Conservation (phyloP, 2,888 invertebrate species). For the Terebella lapidaria region DNA sequence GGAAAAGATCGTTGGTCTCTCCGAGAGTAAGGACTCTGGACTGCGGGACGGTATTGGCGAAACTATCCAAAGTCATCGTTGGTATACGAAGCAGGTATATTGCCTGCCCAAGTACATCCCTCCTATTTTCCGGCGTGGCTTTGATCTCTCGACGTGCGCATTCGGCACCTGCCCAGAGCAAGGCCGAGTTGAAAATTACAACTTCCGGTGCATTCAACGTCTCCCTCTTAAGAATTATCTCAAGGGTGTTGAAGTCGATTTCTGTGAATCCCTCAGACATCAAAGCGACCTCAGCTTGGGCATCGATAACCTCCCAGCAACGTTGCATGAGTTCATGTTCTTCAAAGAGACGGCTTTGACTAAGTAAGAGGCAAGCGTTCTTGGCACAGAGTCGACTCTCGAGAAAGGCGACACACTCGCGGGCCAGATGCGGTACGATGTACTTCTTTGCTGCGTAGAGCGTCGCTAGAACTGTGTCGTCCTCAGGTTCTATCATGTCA, state of each 20-base stretch:
- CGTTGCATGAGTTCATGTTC: slow-evolving; percentile 91
- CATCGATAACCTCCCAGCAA: slow-evolving; percentile 74
- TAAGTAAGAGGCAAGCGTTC: slow-evolving; percentile 90
- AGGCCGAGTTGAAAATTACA: slow-evolving; percentile 72
- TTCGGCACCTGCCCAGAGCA: slow-evolving; percentile 89
- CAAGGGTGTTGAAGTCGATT: slow-evolving; percentile 87
- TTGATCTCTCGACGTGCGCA: slow-evolving; percentile 79
- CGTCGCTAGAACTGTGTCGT: slow-evolving; percentile 89
- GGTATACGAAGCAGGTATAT: slow-evolving; percentile 86
- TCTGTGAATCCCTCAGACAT: slow-evolving; percentile 93
- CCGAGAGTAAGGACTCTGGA: slow-evolving; percentile 84
- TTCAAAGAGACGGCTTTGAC: slow-evolving; percentile 91
- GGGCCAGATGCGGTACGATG: slow-evolving; percentile 87
- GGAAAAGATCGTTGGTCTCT: slow-evolving; percentile 91
- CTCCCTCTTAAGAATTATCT: slow-evolving; percentile 84
- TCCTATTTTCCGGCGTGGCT: slow-evolving; percentile 68
- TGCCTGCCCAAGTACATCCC: slow-evolving; percentile 59
- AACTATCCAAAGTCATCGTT: slow-evolving; percentile 87
- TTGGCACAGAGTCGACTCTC: slow-evolving; percentile 92
- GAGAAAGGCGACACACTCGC: slow-evolving; percentile 88
- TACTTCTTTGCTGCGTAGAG: slow-evolving; percentile 95
- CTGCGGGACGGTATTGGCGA: slow-evolving; percentile 91
- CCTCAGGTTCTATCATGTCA: slow-evolving; percentile 91
- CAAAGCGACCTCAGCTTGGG: slow-evolving; percentile 93
- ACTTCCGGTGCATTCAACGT: slow-evolving; percentile 93